Evolutionary conservation across 2,797 vertebrate species (phyloP).

Genomic region (Urophycis tenuis): DNA sequence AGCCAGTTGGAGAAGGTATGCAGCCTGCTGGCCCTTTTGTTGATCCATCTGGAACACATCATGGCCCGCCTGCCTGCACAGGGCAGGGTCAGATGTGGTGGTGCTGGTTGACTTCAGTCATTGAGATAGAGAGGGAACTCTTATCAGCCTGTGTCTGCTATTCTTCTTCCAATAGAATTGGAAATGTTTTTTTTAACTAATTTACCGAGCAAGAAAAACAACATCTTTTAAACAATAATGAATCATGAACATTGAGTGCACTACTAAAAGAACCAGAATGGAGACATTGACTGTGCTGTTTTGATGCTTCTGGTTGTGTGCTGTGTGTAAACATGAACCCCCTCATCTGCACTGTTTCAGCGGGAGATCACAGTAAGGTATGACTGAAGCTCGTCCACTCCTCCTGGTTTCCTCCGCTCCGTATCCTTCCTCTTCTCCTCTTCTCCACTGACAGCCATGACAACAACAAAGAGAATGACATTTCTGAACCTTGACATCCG

Average conservation of each 20-base stretch:
- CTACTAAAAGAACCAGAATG: background rate
- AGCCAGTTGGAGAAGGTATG: too few relatives aligned
- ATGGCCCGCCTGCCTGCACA: too few relatives aligned
- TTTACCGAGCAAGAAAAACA: too few relatives aligned
- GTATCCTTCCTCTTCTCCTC: background rate
- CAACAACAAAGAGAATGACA: slow-evolving; percentile 7
- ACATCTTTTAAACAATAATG: too few relatives aligned
- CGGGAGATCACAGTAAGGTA: slow-evolving; percentile 69
- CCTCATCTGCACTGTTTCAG: slow-evolving; percentile 38
- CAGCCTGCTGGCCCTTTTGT: background rate
- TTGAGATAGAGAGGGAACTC: background rate
- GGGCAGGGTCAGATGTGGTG: too few relatives aligned
- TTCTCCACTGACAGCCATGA: background rate
- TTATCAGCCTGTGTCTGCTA: too few relatives aligned
- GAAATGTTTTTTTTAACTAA: background rate
- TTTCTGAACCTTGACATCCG: background rate
- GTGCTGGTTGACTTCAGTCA: too few relatives aligned
- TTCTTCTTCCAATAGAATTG: background rate
- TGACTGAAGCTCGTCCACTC: slow-evolving; percentile 37
- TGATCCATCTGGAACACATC: background rate
- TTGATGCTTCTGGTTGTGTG: slow-evolving; percentile 39
- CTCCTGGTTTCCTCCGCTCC: slow-evolving; percentile 4
- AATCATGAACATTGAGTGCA: background rate
- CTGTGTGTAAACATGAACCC: slow-evolving; percentile 14
- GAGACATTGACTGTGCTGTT: background rate